Base-by-base conservation (phyloP, 2,113 vertebrate genomes). In the Sebastes fasciatus region DNA sequence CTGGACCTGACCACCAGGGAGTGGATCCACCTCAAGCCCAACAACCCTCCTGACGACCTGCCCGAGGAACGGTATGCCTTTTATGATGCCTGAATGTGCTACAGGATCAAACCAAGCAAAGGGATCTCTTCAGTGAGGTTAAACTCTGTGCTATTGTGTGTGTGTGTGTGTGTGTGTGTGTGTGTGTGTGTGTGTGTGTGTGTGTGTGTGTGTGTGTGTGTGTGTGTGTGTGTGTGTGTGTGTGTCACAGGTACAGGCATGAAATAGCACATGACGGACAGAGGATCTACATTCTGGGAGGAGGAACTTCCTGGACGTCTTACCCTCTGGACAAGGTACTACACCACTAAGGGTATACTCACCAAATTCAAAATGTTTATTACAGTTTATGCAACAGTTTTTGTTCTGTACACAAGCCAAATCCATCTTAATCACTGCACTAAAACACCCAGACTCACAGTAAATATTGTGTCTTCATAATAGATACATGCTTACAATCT, bases 401-500 rank as follows among this genome's bases (percentile, higher is more conserved):
- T 42, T 17, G 3, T 45, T 77, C 14, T 65, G 40, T 55, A 66
- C 40, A 54, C 19, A 55, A 58, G 12, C 4, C 34, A 49, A 63
- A 78, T 58, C 40, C 8, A 51, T 51, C 43, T 23, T 23, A 23
- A 55, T 52, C 64, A 5, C 65, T 78, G 46, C 40, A 21, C 46
- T 5, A n/a, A 17, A 74, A 63, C 7, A 14, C 58, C 13, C 6
- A 43, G n/a, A 62, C 23, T 57, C 5, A 21, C 46, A 26, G 42
- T 67, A 51, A 74, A 58, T 51, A 6, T 40, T 43, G 17, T 68
- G 4, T 57, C 40, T 78, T 43, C 61, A 76, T 13, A 46, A 66
- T 81, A 99, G 98, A 98, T 99, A 85, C 97, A 99, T 0, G 98
- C 98, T 0, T 99, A 99, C 94, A 99, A 99, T 92, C 96, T 99